Conservation (phyloP, 2,113 vertebrate genomes). For the Ciconia stormi region DNA sequence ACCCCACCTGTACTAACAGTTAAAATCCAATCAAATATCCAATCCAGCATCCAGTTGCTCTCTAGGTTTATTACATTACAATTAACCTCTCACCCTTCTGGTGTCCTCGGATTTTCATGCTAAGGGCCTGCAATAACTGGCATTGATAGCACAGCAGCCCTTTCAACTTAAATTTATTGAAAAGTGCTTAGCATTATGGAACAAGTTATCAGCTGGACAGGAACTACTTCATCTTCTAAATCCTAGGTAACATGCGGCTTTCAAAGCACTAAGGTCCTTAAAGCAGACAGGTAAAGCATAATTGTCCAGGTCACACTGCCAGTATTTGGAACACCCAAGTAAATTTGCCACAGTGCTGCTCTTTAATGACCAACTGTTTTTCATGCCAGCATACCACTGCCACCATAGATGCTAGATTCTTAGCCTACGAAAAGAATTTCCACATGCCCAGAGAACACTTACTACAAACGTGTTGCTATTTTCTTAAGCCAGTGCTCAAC, state of each 20-base stretch:
- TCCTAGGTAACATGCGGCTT: background rate
- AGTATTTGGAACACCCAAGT: background rate
- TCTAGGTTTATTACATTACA: background rate
- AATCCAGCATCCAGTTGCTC: background rate
- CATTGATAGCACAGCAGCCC: background rate
- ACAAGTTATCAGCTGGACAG: background rate
- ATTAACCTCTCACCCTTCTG: background rate
- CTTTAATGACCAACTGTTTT: background rate
- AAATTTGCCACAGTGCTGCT: background rate
- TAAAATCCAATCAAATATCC: background rate
- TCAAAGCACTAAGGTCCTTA: background rate
- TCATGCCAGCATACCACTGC: background rate
- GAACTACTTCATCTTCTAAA: background rate
- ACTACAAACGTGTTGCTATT: rapidly evolving
- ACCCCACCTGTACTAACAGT: background rate
- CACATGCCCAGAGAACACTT: background rate
- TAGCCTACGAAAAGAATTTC: background rate
- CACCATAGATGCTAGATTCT: background rate
- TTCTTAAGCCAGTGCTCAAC: background rate
- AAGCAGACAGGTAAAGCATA: background rate
- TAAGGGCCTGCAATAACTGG: background rate
- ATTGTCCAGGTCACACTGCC: background rate
- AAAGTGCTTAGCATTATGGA: background rate
- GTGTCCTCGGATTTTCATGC: background rate
- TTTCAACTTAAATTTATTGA: background rate